Conservation (phyloP, 2,888 invertebrate species). For the Hydroisotoma schaefferi region DNA sequence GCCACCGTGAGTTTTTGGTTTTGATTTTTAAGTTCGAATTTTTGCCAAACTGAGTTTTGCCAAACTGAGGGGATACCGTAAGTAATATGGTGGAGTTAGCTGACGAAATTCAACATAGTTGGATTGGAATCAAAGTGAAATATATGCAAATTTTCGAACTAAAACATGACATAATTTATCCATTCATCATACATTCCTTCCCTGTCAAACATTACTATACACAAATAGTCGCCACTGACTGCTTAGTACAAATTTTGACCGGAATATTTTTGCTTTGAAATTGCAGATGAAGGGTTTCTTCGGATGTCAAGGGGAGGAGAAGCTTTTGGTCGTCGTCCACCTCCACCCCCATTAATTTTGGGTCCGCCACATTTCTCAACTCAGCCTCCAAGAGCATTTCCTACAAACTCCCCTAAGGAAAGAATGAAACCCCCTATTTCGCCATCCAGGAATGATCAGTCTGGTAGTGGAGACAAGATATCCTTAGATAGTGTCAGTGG, state of each 20-base stretch:
- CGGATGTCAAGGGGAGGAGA: conserved; percentile 49
- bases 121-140: too few relatives aligned
- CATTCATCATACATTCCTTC: too few relatives aligned
- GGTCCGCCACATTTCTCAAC: conserved; percentile 49
- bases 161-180: too few relatives aligned
- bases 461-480: conserved; percentile 19
- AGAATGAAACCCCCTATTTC: conserved; percentile 32
- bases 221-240: neutral
- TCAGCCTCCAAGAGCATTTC: conserved; percentile 45
- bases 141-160: too few relatives aligned
- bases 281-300: conserved; percentile 49
- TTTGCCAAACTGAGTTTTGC: too few relatives aligned
- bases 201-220: too few relatives aligned
- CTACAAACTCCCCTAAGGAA: conserved; percentile 41
- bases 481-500: conserved; percentile 33
- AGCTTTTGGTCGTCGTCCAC: conserved; percentile 48
- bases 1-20: too few relatives aligned
- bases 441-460: conserved; percentile 32
- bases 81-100: too few relatives aligned
- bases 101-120: too few relatives aligned
- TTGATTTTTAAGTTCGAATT: too few relatives aligned
- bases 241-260: neutral
- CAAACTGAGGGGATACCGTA: too few relatives aligned
- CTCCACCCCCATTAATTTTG: conserved; percentile 47
- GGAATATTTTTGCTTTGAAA: conserved; percentile 16